Evolutionary conservation across 2,888 invertebrate genomes (phyloP).

Genomic region (Watsonalla cultraria): DNA sequence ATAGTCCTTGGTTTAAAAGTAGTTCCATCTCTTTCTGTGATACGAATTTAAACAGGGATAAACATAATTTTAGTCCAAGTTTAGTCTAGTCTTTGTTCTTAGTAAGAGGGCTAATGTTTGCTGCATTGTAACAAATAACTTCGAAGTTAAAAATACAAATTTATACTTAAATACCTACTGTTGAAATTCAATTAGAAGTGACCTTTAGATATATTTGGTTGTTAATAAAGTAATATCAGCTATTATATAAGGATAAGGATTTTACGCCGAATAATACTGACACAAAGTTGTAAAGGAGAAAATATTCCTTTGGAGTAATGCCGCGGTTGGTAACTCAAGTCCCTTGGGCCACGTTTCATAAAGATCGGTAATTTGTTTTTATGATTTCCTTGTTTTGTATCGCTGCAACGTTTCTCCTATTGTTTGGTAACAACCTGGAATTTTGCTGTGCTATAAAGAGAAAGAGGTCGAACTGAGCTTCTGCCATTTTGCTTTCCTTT

Average conservation of each 20-base stretch:
- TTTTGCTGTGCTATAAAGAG: background rate
- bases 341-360: constrained; percentile 34
- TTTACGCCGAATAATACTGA: background rate
- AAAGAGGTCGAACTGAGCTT: background rate
- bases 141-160: too few species aligned
- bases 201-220: background rate
- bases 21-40: too few species aligned
- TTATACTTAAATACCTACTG: too few species aligned
- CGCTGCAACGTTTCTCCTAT: constrained; percentile 6
- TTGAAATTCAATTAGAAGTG: too few species aligned
- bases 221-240: background rate
- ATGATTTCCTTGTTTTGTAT: constrained; percentile 28
- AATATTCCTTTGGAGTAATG: constrained; percentile 38
- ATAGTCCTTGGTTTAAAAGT: too few species aligned
- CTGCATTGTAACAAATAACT: too few species aligned
- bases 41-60: too few species aligned
- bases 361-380: constrained; percentile 46
- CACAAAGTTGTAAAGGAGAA: constrained; percentile 29
- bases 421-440: constrained; percentile 2
- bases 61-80: too few species aligned
- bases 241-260: background rate
- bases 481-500: too few species aligned
- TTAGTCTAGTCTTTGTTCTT: too few species aligned
- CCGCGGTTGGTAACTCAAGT: constrained; percentile 8
- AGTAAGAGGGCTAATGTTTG: too few species aligned